A percentile compares a stretch with the other conserved stretches of the same genome.
Conservation (phyloP, 1,140 invertebrate species). For the Coelopa frigida region DNA sequence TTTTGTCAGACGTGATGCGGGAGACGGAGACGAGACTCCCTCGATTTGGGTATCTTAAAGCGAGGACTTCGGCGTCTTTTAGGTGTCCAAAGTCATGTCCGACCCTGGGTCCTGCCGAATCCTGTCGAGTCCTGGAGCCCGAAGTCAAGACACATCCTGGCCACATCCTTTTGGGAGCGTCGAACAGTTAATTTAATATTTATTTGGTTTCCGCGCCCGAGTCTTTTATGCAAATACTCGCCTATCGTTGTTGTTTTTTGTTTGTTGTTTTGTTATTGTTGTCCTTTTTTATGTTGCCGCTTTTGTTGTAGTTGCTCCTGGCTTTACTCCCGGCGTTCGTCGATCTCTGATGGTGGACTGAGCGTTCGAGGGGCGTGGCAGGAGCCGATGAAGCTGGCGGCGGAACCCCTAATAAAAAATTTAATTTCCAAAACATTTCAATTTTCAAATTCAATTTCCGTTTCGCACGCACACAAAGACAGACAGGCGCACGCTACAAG, state of each 20-base stretch:
- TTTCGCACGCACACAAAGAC: background rate
- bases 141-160: too few relatives aligned
- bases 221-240: too few relatives aligned
- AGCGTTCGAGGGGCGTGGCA: too few relatives aligned
- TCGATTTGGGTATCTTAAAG: background rate
- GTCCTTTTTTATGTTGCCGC: background rate
- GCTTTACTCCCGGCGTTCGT: background rate
- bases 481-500: background rate
- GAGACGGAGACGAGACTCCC: background rate
- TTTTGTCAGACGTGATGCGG: background rate
- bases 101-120: too few relatives aligned
- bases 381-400: too few relatives aligned
- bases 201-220: too few relatives aligned
- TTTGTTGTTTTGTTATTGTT: background rate
- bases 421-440: slow-evolving; percentile 9
- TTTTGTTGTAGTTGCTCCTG: background rate
- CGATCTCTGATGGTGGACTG: background rate
- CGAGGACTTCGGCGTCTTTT: background rate
- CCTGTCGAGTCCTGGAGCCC: too few relatives aligned
- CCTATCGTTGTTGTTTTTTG: background rate
- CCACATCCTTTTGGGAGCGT: too few relatives aligned
- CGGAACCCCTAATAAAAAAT: slow-evolving; percentile 7
- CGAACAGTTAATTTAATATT: too few relatives aligned
- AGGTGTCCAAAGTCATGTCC: too few relatives aligned
- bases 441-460: background rate